A percentile compares a stretch with the other conserved stretches of the same genome.
phyloP scores from a whole-genome alignment of 2,113 vertebrate species.

The Galemys pyrenaicus region DNA sequence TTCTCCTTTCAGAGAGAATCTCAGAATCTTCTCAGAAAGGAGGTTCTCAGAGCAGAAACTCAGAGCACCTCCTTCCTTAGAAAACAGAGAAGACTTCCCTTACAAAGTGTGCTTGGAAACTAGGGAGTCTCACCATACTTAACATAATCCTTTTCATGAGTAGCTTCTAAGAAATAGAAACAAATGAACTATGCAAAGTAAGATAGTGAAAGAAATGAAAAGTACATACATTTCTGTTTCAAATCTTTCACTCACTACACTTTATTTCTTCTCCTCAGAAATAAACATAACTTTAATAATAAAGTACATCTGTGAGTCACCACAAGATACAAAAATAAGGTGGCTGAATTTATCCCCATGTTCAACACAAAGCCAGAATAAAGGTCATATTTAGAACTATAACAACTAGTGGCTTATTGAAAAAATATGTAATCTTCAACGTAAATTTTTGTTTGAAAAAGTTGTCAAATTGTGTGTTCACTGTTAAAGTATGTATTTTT shows the following conservation, averaged over 20 bases:
- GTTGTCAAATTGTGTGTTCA: background rate
- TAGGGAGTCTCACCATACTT: slow-evolving; percentile 7
- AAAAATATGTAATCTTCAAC: slow-evolving; percentile 21
- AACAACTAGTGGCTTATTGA: background rate
- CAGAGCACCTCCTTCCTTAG: background rate
- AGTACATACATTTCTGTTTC: background rate
- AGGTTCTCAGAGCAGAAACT: background rate
- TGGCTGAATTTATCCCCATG: background rate
- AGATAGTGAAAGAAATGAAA: background rate
- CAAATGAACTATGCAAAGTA: slow-evolving; percentile 1
- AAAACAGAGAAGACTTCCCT: background rate
- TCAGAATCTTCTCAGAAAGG: background rate
- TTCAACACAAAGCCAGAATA: background rate
- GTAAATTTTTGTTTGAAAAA: background rate
- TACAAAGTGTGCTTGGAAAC: background rate
- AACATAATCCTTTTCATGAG: slow-evolving; percentile 25
- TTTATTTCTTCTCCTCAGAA: slow-evolving; percentile 51
- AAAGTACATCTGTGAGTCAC: background rate
- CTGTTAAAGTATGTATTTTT: background rate
- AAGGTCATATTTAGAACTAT: background rate
- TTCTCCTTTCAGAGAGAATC: background rate
- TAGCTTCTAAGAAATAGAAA: slow-evolving; percentile 41
- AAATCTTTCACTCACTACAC: background rate
- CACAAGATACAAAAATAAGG: background rate
- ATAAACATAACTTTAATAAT: slow-evolving; percentile 13